Base-by-base conservation (phyloP, 30 jellyfish, hydroid and myxozoan species). In the Hydractinia echinata region DNA sequence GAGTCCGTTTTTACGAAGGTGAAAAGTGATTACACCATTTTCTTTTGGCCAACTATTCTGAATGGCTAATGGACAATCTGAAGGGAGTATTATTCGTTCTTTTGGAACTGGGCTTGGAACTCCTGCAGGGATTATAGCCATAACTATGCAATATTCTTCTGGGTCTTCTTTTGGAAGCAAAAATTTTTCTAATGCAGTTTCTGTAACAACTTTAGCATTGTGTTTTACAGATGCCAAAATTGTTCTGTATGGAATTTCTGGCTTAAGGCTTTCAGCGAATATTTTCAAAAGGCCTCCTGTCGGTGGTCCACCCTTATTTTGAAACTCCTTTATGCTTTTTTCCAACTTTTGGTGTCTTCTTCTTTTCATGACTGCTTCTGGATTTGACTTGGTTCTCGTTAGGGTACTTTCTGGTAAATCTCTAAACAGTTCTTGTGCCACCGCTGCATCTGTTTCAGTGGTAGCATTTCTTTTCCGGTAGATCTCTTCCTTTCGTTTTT, bases 21-120 rank as follows among this genome's bases (percentile, higher is more conserved):
- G 96, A 77, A 92, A 92, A 9, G 98, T 92, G 78, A 92, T 73
- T 51, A 85, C 67, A 71, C 98, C 98, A 79, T 95, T 76, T 39
- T 96, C 83, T 48, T 92, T 82, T 16, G 98, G 98, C 98, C 98
- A 92, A 81, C 98, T 92, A 13, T 95, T 88, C 61, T 92, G 98
- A 49, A 92, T 92, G 56, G 95, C 96, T 48, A 92, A 82, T 9
- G 98, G 98, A 68, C 98, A 92, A 60, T 92, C 98, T 51, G 79
- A 73, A 66, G 88, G 92, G 49, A 94, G 73, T 6, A 92, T 88
- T 5, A 83, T 94, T 60, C 95, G 69, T 53, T 92, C 98, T 81
- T 88, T 92, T 55, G 95, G 79, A 54, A 84, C 73, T 14, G 88
- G 94, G 11, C 85, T 87, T n/a, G 84, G 72, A 11, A 87, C 95